Evolutionary conservation across 2,113 vertebrate species (phyloP).

Genomic region (Malurus alboscapulatus): DNA sequence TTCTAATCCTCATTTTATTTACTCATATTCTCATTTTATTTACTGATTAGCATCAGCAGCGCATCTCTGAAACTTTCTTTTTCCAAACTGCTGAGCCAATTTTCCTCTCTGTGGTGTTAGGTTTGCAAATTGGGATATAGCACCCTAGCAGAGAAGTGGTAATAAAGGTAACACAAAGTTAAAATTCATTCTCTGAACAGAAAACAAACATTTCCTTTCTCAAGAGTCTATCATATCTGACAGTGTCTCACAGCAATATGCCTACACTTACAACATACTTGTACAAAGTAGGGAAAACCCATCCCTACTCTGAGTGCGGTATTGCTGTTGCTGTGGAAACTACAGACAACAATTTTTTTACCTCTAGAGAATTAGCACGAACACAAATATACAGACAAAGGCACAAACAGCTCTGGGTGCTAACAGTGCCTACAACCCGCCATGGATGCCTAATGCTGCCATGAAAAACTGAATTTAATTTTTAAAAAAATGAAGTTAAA

Average conservation of each 20-base stretch:
- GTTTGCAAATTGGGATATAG: background rate
- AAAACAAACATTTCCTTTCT: background rate
- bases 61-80: background rate
- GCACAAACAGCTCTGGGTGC: background rate
- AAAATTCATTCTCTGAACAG: background rate
- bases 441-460: background rate
- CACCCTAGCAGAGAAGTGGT: background rate
- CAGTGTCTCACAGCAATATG: background rate
- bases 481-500: background rate
- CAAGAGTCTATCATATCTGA: background rate
- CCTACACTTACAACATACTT: background rate
- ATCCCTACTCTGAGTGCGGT: background rate
- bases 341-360: background rate
- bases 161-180: background rate
- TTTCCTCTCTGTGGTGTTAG: background rate
- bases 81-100: background rate
- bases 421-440: background rate
- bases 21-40: background rate
- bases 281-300: background rate
- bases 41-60: background rate
- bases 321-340: slow-evolving; percentile 40
- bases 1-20: background rate
- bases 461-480: background rate
- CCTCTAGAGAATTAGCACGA: background rate
- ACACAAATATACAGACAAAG: background rate